Conservation (phyloP, 2,888 invertebrate genomes). For the Clistopyga incitator region DNA sequence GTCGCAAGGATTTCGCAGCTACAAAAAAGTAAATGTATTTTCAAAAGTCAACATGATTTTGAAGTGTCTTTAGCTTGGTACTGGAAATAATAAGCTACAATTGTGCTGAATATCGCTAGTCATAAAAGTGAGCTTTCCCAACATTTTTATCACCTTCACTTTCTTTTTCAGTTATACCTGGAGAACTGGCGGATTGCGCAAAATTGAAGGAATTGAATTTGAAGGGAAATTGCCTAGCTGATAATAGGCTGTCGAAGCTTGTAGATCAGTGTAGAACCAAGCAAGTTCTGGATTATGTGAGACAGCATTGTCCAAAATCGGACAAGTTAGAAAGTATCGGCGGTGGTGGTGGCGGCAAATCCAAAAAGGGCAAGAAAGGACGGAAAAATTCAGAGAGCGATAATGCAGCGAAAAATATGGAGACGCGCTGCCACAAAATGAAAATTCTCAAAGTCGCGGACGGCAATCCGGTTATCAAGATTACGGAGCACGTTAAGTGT, state of each 20-base stretch:
- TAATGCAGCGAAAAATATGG: conserved; percentile 70
- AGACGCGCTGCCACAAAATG: conserved; percentile 80
- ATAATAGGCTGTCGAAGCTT: conserved; percentile 90
- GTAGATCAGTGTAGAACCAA: conserved; percentile 91
- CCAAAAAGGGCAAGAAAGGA: conserved; percentile 80
- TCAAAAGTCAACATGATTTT: no score
- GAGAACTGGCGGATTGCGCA: conserved; percentile 88
- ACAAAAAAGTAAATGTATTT: no score
- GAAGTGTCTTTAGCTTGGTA: no score
- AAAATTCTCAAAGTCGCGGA: conserved; percentile 82
- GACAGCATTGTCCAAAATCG: conserved; percentile 87
- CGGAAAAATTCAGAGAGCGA: conserved; percentile 77
- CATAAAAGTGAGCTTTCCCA: not conserved
- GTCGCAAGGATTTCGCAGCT: no score
- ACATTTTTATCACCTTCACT: conserved; percentile 11
- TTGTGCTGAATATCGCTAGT: not conserved
- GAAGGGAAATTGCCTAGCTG: conserved; percentile 90
- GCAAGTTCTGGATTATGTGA: conserved; percentile 91
- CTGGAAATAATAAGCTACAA: not conserved
- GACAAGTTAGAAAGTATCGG: conserved; percentile 77
- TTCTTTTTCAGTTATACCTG: conserved; percentile 86
- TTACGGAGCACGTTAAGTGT: conserved; percentile 86
- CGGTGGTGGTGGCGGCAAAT: conserved; percentile 78
- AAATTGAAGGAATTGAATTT: conserved; percentile 92
- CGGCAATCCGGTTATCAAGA: conserved; percentile 85